Percentiles rank a stretch among this genome's conserved stretches.
Evolutionary conservation across 1,140 invertebrate genomes (phyloP).

Genomic region (Helicoverpa zea): DNA sequence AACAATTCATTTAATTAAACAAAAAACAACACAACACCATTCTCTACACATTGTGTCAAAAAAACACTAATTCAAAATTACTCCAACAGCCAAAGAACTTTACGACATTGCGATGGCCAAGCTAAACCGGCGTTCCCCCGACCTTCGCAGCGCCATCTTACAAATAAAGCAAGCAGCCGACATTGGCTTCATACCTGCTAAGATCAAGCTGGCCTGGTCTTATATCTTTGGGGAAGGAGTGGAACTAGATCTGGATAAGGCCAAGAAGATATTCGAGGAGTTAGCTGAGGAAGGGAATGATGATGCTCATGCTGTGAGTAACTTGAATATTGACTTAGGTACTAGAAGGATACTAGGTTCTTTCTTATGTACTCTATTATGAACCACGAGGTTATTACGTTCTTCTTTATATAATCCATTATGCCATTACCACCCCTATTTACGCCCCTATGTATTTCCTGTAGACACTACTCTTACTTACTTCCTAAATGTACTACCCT

Average conservation of each 20-base stretch:
- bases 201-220: constrained; percentile 95
- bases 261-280: constrained; percentile 92
- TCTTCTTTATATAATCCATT: no score
- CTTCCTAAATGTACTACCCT: no score
- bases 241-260: constrained; percentile 92
- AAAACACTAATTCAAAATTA: neutral
- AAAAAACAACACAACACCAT: no score
- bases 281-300: constrained; percentile 93
- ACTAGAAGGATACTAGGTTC: no score
- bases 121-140: constrained; percentile 89
- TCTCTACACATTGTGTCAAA: no score
- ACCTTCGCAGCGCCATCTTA: constrained; percentile 89
- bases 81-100: constrained; percentile 88
- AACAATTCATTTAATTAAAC: no score
- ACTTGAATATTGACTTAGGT: neutral
- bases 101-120: constrained; percentile 89
- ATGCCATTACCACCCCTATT: no score
- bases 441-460: no score
- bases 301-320: constrained; percentile 94
- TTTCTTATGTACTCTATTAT: no score
- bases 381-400: no score
- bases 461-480: no score
- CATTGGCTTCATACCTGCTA: constrained; percentile 92
- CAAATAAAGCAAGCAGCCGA: constrained; percentile 92
- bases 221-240: constrained; percentile 93